Base-by-base conservation (phyloP, 1,140 invertebrate genomes). In the Mya arenaria region DNA sequence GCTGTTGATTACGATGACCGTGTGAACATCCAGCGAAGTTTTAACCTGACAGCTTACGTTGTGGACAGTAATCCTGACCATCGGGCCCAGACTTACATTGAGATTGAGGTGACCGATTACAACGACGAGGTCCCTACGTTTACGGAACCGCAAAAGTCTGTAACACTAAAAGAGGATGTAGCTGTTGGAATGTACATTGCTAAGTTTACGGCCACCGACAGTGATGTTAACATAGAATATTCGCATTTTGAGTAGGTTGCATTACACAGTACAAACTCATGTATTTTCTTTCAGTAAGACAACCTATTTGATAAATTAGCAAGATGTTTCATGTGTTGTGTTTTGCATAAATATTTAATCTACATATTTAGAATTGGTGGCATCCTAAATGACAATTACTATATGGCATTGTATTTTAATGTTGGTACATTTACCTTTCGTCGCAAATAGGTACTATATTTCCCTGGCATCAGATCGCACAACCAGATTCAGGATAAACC, bases 391-490 rank as follows among this genome's bases (percentile, higher is more conserved):
- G n/a, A n/a, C n/a, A n/a, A n/a, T n/a, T n/a, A n/a, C n/a, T n/a
- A n/a, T n/a, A n/a, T n/a, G n/a, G n/a, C n/a, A n/a, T n/a, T n/a
- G n/a, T n/a, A n/a, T n/a, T n/a, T n/a, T n/a, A n/a, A n/a, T n/a
- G n/a, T n/a, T n/a, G n/a, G n/a, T n/a, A n/a, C n/a, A n/a, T n/a
- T n/a, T n/a, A n/a, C n/a, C n/a, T n/a, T n/a, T n/a, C n/a, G n/a
- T n/a, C n/a, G n/a, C n/a, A n/a, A n/a, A n/a, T n/a, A 82, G 79
- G 25, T 82, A 82, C 55, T 82, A 66, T 60, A 82, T 82, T 39
- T 13, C 25, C n/a, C 55, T 37, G 60, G 41, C 62, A 34, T 52
- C 79, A 0, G 79, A 82, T 66, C 68, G 37, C 10, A 72, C 25
- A 0, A 52, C 44, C 34, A 55, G 48, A 25, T 82, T 82, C 36